Conservation (phyloP, 2,888 invertebrate species). For the Drosophila mimetica region DNA sequence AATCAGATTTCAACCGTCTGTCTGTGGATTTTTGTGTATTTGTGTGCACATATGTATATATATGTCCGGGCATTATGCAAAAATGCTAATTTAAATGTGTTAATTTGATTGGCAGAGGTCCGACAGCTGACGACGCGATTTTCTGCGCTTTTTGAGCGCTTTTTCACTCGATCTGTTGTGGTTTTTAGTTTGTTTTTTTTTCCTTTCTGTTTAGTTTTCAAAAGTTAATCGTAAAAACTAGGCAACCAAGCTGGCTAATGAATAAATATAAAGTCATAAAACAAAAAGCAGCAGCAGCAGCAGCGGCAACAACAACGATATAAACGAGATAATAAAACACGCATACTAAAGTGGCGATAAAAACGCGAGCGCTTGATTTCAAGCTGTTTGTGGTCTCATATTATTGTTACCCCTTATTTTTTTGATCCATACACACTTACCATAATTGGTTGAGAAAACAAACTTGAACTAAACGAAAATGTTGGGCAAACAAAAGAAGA, state of each 20-base stretch:
- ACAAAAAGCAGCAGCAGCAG: constrained; percentile 27
- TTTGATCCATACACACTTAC: constrained; percentile 22
- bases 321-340: constrained; percentile 40
- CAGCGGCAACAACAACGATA: constrained; percentile 22
- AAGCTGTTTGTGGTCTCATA: constrained; percentile 7
- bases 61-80: constrained; percentile 36
- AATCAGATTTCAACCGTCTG: constrained; percentile 35
- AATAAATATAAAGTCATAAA: constrained; percentile 62
- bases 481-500: constrained; percentile 12
- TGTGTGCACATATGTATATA: not conserved
- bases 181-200: constrained; percentile 7
- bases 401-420: constrained; percentile 3
- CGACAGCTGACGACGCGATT: constrained; percentile 38
- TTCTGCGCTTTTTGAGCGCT: constrained; percentile 5
- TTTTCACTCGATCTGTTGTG: not conserved
- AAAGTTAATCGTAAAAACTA: constrained; percentile 47
- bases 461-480: constrained; percentile 35
- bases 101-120: constrained; percentile 73
- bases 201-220: constrained; percentile 35
- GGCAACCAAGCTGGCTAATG: constrained; percentile 49
- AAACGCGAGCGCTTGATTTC: constrained; percentile 16
- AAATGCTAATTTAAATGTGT: constrained; percentile 76
- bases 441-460: constrained; percentile 19
- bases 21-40: not conserved
- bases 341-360: constrained; percentile 43